These are phyloP conservation scores for Laticauda laticaudata DNA, from an alignment of 2,113 vertebrate species.

Conservation along the genomic window DNA sequence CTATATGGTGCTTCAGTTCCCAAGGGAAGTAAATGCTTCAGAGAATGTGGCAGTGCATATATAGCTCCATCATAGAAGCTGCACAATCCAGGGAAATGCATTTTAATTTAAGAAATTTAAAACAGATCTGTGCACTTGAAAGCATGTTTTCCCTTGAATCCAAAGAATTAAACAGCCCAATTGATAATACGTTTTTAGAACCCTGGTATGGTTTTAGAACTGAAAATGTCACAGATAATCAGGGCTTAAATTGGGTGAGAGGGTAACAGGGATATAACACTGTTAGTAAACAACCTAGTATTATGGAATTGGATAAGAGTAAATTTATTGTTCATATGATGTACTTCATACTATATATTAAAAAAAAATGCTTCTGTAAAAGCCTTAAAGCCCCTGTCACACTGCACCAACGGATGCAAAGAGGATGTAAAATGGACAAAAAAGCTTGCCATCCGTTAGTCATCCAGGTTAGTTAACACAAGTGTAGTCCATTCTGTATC, in stretches of 20 bases:
- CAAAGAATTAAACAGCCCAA: not conserved
- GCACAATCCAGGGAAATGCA: not conserved
- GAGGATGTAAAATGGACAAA: too few relatives aligned
- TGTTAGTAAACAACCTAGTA: not conserved
- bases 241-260: not conserved
- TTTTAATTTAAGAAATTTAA: not conserved
- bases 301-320: not conserved
- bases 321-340: not conserved
- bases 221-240: not conserved
- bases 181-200: not conserved
- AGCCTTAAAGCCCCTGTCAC: too few relatives aligned
- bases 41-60: not conserved
- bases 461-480: too few relatives aligned
- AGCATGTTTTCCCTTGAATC: not conserved
- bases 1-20: not conserved
- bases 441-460: too few relatives aligned
- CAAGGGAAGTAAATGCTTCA: not conserved
- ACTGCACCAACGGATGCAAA: too few relatives aligned
- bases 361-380: not conserved
- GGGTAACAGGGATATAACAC: not conserved
- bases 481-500: too few relatives aligned
- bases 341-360: not conserved
- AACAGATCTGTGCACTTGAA: not conserved
- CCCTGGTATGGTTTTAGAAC: not conserved
- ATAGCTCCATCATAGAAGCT: not conserved